phyloP scores from a whole-genome alignment of 2,113 vertebrate genomes.

The Chlamydotis undulata region DNA sequence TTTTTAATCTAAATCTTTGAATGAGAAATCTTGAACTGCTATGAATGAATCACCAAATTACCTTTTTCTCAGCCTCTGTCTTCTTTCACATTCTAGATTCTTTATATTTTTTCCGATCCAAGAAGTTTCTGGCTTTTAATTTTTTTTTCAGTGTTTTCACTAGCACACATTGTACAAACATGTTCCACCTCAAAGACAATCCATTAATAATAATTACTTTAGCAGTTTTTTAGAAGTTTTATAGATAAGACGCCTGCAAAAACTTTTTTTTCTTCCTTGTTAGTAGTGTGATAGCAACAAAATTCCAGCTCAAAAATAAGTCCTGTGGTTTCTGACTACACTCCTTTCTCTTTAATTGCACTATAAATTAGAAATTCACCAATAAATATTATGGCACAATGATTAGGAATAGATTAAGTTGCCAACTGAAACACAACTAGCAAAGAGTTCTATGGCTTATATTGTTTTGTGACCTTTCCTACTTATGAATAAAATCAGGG shows the following conservation, averaged over 20 bases:
- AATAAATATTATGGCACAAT: slow-evolving; percentile 48
- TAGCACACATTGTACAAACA: neutral
- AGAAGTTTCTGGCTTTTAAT: neutral
- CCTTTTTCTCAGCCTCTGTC: neutral
- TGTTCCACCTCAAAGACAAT: neutral
- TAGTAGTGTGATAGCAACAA: neutral
- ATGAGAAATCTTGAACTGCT: neutral
- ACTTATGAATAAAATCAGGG: neutral
- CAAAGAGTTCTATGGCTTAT: neutral
- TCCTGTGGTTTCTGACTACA: slow-evolving; percentile 19
- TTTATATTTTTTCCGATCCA: neutral
- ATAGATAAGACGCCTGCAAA: neutral
- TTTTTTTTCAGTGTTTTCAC: neutral
- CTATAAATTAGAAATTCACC: neutral
- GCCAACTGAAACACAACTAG: neutral
- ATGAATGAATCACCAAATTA: neutral
- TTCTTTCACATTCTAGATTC: neutral
- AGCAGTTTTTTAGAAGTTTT: neutral
- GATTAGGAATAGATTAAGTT: neutral
- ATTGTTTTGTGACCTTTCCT: neutral
- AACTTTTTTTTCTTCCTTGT: neutral
- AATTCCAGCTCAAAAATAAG: slow-evolving; percentile 32
- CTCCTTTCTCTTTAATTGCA: slow-evolving; percentile 8
- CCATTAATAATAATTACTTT: neutral
- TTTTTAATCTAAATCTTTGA: neutral